These are phyloP conservation scores for Sebastes vulpes DNA, from an alignment of 2,797 vertebrate species.

Conservation along the genomic window DNA sequence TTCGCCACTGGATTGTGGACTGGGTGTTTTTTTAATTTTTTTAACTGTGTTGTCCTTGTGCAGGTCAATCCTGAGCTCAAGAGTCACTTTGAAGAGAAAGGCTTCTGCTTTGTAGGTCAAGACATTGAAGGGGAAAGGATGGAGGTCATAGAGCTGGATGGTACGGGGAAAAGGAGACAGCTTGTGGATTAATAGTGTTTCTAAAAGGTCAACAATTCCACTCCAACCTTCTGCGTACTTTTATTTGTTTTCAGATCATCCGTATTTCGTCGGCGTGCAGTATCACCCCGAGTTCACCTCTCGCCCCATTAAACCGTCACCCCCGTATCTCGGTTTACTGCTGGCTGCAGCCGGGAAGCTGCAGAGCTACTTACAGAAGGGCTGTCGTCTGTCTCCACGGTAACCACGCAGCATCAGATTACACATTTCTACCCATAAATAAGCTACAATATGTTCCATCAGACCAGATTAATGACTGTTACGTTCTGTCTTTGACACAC, in stretches of 20 bases:
- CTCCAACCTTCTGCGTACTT: background rate
- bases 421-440: fast-evolving
- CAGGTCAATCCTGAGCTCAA: conserved; percentile 94
- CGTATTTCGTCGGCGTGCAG: conserved; percentile 96
- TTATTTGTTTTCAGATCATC: conserved; percentile 87
- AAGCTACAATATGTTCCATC: background rate
- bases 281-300: conserved; percentile 98
- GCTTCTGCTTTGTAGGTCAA: conserved; percentile 94
- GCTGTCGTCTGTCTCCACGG: conserved; percentile 94
- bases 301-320: conserved; percentile 95
- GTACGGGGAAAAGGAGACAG: conserved; percentile 67
- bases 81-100: conserved; percentile 90
- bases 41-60: background rate
- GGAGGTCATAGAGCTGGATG: conserved; percentile 95
- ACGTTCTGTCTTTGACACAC: conserved; percentile 49
- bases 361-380: conserved; percentile 91
- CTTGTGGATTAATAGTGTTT: background rate
- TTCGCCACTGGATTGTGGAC: too few species aligned
- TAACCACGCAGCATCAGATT: conserved; percentile 50
- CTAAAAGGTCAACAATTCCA: background rate
- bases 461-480: background rate
- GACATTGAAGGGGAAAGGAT: conserved; percentile 95
- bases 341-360: conserved; percentile 93
- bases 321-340: conserved; percentile 93
- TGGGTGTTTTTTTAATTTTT: too few species aligned